These are phyloP conservation scores for Drosophila paracracens DNA, from an alignment of 2,888 invertebrate species.

Conservation along the genomic window DNA sequence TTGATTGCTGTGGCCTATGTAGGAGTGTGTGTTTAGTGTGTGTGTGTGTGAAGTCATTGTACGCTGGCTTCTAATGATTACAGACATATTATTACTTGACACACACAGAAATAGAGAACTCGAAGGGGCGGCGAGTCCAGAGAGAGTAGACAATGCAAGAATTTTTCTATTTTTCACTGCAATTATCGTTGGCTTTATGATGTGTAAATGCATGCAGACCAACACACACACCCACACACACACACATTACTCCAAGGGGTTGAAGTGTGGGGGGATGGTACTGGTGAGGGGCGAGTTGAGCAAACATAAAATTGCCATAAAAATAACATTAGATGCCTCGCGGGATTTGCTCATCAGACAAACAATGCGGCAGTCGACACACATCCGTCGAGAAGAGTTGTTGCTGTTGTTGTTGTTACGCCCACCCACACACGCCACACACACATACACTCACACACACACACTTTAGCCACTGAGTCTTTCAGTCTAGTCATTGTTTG, in stretches of 20 bases:
- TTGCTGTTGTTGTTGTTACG: background rate
- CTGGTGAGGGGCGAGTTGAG: background rate
- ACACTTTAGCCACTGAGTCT: slow-evolving; percentile 2
- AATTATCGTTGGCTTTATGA: slow-evolving; percentile 65
- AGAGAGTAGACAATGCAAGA: slow-evolving; percentile 52
- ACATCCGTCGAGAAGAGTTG: slow-evolving; percentile 35
- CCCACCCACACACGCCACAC: background rate
- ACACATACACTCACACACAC: background rate
- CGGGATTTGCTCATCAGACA: slow-evolving; percentile 57
- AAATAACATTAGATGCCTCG: slow-evolving; percentile 63
- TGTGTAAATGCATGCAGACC: slow-evolving; percentile 60
- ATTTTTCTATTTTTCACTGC: slow-evolving; percentile 62
- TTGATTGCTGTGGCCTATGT: slow-evolving; percentile 34
- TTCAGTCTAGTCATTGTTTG: slow-evolving; percentile 33
- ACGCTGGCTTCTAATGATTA: slow-evolving; percentile 68
- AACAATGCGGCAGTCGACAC: slow-evolving; percentile 52
- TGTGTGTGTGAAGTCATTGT: slow-evolving; percentile 59
- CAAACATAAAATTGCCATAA: slow-evolving; percentile 64
- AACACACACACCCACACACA: slow-evolving; percentile 5
- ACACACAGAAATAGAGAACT: background rate
- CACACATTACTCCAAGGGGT: slow-evolving; percentile 29
- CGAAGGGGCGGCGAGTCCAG: background rate
- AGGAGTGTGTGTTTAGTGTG: slow-evolving; percentile 11
- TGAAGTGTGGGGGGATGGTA: background rate
- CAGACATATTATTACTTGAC: slow-evolving; percentile 66